These are phyloP conservation scores for Ophiothrix spiculata DNA, from an alignment of 35 echinoderm and acorn worm species.

Conservation along the genomic window DNA sequence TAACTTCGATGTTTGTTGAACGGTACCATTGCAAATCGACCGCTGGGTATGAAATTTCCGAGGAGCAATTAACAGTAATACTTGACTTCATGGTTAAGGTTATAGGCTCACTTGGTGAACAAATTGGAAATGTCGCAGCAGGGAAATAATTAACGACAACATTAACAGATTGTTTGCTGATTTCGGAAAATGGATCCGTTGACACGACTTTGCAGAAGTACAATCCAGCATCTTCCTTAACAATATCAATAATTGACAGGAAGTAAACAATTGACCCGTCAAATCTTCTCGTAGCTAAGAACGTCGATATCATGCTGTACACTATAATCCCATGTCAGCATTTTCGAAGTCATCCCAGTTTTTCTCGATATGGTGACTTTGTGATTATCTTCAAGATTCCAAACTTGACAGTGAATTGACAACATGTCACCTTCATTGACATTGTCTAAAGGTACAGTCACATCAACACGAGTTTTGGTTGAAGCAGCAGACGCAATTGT, in stretches of 20 bases:
- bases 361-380: background rate
- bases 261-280: background rate
- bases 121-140: background rate
- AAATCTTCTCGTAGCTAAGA: background rate
- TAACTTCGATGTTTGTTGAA: background rate
- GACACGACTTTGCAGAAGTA: background rate
- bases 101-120: background rate
- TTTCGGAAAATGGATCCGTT: background rate
- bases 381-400: background rate
- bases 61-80: background rate
- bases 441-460: background rate
- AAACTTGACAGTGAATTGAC: background rate
- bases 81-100: background rate
- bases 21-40: background rate
- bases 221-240: background rate
- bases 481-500: too few species aligned
- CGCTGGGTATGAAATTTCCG: background rate
- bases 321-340: background rate
- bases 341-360: background rate
- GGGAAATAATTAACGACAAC: background rate
- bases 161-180: background rate
- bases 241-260: background rate
- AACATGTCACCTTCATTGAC: slow-evolving; percentile 3
- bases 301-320: background rate
- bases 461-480: background rate